phyloP scores from a whole-genome alignment of 2,113 vertebrate genomes.

The Sylvilagus bachmani region DNA sequence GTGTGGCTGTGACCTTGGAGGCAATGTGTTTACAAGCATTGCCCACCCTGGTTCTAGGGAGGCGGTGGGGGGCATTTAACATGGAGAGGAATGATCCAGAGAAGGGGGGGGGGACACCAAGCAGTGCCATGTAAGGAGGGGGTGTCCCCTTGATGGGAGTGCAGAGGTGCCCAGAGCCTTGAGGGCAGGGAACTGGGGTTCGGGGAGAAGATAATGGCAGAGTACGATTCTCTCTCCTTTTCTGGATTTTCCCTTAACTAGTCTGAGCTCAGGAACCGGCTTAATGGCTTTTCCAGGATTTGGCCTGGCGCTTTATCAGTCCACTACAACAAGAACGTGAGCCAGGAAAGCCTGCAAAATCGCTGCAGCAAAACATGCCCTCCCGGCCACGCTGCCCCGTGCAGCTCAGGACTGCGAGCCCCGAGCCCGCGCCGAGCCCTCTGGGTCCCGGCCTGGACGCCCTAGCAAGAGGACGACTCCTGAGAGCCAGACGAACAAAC shows the following conservation, averaged over 20 bases:
- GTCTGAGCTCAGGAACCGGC: constrained; percentile 71
- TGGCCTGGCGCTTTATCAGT: constrained; percentile 74
- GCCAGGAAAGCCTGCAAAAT: constrained; percentile 77
- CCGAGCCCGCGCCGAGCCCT: neutral
- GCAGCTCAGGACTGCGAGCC: neutral
- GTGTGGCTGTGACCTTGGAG: neutral
- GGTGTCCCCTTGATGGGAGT: neutral
- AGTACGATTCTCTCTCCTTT: neutral
- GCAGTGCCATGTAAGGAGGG: neutral
- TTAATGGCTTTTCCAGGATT: constrained; percentile 79
- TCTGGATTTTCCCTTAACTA: constrained; percentile 64
- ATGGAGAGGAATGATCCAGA: constrained; percentile 52
- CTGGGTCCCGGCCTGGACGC: neutral
- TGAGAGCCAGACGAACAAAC: neutral
- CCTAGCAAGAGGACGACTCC: fast-evolving
- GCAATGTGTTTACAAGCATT: neutral
- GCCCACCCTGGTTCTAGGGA: neutral
- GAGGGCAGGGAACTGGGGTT: neutral
- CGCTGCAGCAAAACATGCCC: constrained; percentile 47
- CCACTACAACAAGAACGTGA: constrained; percentile 57
- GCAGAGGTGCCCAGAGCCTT: neutral
- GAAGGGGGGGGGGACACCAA: neutral
- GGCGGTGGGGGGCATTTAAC: constrained; percentile 28
- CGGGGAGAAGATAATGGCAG: constrained; percentile 44
- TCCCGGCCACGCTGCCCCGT: neutral